Base-by-base conservation (phyloP, 2,113 vertebrate genomes). In the Suricata suricatta region DNA sequence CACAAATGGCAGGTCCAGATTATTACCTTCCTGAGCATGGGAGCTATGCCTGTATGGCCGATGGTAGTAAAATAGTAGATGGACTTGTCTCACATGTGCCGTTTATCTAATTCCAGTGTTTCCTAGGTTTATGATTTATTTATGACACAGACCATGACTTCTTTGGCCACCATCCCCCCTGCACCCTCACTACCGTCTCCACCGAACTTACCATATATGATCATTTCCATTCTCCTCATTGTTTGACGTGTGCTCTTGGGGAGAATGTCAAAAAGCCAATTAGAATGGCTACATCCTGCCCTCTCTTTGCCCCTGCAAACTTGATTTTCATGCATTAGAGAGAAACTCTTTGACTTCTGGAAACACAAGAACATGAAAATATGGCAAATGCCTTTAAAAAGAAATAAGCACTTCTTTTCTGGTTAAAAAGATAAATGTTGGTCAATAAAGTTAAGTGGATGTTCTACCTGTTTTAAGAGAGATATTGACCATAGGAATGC, bases 361-460 rank as follows among this genome's bases (percentile, higher is more conserved):
- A 95, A 88, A 82, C 60, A 47, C 6, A 52, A 38, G 12, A 76
- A 14, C 35, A 11, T 88, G 52, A 69, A 93, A 96, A 90, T 80
- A 68, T 54, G 57, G 21, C 27, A 25, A 72, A 54, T 57, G 31
- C 77, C 90, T 93, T 93, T 14, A n/a, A 95, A 90, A 71, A 71
- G 35, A 77, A 96, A 82, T 19, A 25, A 47, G 1, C 68, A 16
- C 47, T 82, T 92, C 50, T 50, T 6, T 72, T 89, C 90, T 95
- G 79, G 71, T 83, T 76, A 72, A 29, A 64, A 83, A 90, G 95
- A 93, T 76, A 88, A 93, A 88, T 81, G 66, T 54, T 79, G 71
- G 84, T 69, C 74, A 94, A 19, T 90, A 44, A 81, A 76, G 52
- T 85, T 83, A 88, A 92, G 60, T 93, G n/a, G 69, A 91, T 50